Conservation (phyloP, 2,888 invertebrate genomes). For the Bellardia bayeri region DNA sequence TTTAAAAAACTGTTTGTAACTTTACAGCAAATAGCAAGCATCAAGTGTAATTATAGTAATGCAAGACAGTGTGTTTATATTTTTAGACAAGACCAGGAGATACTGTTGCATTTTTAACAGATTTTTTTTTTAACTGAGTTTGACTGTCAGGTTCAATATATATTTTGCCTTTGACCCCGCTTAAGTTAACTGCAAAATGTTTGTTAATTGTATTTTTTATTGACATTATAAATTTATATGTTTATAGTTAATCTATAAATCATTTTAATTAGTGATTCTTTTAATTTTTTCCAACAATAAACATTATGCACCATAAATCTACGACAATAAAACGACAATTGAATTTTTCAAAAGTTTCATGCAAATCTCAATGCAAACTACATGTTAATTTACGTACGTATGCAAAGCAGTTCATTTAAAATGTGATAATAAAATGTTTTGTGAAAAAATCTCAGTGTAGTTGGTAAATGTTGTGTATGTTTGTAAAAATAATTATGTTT, state of each 20-base stretch:
- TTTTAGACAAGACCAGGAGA: too few species aligned
- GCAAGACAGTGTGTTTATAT: too few species aligned
- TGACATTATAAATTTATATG: conserved; percentile 48
- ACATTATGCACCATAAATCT: conserved; percentile 54
- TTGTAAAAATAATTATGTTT: conserved; percentile 34
- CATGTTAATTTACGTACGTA: conserved; percentile 11
- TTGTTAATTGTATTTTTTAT: conserved; percentile 41
- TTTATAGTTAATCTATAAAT: conserved; percentile 58
- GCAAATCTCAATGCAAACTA: conserved; percentile 4
- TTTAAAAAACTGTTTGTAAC: too few species aligned
- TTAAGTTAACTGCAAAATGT: background rate
- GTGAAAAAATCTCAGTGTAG: background rate
- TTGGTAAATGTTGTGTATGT: background rate
- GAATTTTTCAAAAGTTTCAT: background rate
- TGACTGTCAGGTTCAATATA: background rate
- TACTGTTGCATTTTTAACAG: background rate
- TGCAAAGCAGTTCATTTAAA: conserved; percentile 17
- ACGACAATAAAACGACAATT: conserved; percentile 50
- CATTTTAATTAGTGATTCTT: conserved; percentile 50
- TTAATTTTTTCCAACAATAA: conserved; percentile 44
- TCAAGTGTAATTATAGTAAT: too few species aligned
- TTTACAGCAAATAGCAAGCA: too few species aligned
- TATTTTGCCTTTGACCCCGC: background rate
- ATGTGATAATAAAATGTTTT: background rate
- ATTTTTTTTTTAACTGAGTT: background rate